A percentile compares a stretch with the other conserved stretches of the same genome.
phyloP scores from a whole-genome alignment of 2,888 invertebrate species.

The Cantharis flavilabris region DNA sequence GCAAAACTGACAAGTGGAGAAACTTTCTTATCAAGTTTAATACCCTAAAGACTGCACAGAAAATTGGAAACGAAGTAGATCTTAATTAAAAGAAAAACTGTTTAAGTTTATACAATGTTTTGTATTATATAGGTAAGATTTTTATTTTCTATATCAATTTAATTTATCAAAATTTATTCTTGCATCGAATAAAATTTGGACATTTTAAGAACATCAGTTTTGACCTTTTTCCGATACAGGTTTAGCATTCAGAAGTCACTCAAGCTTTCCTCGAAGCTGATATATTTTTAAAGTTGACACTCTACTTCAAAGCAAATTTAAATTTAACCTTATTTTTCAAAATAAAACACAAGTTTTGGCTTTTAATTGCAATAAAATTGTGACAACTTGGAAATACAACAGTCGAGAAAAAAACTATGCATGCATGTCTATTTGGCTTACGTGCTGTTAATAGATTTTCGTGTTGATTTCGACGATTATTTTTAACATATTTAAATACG shows the following conservation, averaged over 20 bases:
- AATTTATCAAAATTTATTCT: not conserved
- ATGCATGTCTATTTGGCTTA: not conserved
- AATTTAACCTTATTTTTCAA: not conserved
- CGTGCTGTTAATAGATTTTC: not conserved
- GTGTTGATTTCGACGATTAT: not conserved
- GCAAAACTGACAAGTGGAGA: conserved; percentile 1
- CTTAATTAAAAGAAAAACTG: not conserved
- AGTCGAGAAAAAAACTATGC: not conserved
- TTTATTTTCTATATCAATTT: not conserved
- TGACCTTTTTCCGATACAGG: not conserved
- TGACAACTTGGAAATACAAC: not conserved
- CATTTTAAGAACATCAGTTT: not conserved
- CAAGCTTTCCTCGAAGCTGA: not conserved
- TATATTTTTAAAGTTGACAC: not conserved
- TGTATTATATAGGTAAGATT: not conserved
- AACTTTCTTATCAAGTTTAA: conserved; percentile 5
- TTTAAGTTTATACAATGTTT: not conserved
- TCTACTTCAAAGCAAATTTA: not conserved
- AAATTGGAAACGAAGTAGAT: conserved; percentile 1
- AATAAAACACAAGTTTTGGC: not conserved
- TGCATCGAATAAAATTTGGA: not conserved
- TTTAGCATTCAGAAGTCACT: not conserved
- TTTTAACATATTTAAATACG: not conserved
- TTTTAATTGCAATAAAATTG: not conserved
- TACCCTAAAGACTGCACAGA: not conserved